A percentile compares a stretch with the other conserved stretches of the same genome.
Conservation (phyloP, 2,113 vertebrate species). For the Danio rerio region GRCz12tu NC_133179.1:17852501-17853000, state of each 20-base stretch:
- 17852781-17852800: constrained; percentile 59
- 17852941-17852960: too few species aligned
- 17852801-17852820: constrained; percentile 51
- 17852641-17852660: neutral
- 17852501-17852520: constrained; percentile 35
- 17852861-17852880: neutral
- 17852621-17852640: neutral
- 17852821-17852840: constrained; percentile 13
- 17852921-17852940: neutral
- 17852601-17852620: neutral
- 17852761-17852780: constrained; percentile 72
- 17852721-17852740: constrained; percentile 70
- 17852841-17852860: constrained; percentile 24
- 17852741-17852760: constrained; percentile 68
- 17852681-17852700: constrained; percentile 7
- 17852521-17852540: constrained; percentile 61
- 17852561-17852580: neutral
- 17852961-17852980: too few species aligned
- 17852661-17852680: constrained; percentile 6
- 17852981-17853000: too few species aligned
- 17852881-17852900: neutral
- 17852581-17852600: neutral
- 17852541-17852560: constrained; percentile 72
- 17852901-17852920: constrained; percentile 16
- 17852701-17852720: constrained; percentile 3